These are phyloP conservation scores for Lutraria rhynchaena DNA, from an alignment of 1,140 invertebrate genomes.

Conservation along the genomic window DNA sequence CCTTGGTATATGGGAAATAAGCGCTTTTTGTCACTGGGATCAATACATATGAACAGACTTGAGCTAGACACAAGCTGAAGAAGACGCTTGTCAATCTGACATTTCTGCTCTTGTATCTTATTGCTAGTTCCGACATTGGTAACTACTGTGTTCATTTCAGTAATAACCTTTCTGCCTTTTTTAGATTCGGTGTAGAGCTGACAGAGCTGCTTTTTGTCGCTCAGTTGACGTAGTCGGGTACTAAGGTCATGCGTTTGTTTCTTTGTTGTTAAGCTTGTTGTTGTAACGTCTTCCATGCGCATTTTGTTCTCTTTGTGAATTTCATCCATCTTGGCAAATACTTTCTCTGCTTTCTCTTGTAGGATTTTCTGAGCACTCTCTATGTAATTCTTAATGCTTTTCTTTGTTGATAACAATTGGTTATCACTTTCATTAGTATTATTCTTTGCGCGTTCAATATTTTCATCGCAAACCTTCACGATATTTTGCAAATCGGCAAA, in stretches of 20 bases:
- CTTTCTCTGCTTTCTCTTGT: constrained; percentile 7
- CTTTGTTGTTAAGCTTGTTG: not conserved
- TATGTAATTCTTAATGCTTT: constrained; percentile 1
- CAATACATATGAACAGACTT: constrained; percentile 15
- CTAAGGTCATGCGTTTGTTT: not conserved
- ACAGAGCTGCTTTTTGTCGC: constrained; percentile 22
- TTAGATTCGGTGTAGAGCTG: constrained; percentile 8
- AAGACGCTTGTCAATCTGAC: constrained; percentile 13
- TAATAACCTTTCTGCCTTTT: not conserved
- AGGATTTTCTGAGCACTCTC: constrained; percentile 3
- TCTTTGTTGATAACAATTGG: not conserved
- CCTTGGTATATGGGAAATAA: constrained; percentile 6
- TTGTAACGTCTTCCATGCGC: not conserved
- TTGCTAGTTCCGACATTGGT: not conserved
- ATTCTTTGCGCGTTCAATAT: not conserved
- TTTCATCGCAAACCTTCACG: constrained; percentile 1
- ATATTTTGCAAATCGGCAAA: not conserved
- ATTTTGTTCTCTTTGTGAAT: constrained; percentile 11
- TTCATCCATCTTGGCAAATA: constrained; percentile 17
- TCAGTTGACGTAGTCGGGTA: not conserved
- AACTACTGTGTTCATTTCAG: not conserved
- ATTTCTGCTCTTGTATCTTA: constrained; percentile 14
- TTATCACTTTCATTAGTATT: constrained; percentile 10
- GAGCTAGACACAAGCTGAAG: constrained; percentile 9
- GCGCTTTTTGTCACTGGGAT: constrained; percentile 10